phyloP scores from a whole-genome alignment of 2,797 vertebrate genomes.

The Heterohyrax brucei region DNA sequence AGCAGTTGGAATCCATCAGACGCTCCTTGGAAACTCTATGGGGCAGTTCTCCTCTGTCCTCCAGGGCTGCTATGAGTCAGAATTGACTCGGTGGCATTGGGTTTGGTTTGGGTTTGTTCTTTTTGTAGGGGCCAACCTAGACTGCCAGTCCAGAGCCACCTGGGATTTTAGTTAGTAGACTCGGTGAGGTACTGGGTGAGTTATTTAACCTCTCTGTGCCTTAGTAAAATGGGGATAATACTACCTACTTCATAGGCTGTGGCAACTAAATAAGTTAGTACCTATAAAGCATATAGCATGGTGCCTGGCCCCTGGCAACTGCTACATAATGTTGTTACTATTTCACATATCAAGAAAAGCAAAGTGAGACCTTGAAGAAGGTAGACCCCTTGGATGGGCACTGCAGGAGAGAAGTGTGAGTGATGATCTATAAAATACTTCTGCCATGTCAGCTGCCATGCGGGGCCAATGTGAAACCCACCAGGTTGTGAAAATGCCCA shows the following conservation, averaged over 20 bases:
- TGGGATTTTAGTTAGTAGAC: neutral
- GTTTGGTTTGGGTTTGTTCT: no score
- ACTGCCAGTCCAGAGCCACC: neutral
- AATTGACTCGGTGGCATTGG: no score
- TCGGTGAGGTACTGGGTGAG: neutral
- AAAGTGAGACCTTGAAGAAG: neutral
- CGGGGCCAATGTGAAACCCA: neutral
- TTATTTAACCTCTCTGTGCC: neutral
- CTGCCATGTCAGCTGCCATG: neutral
- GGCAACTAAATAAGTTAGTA: neutral
- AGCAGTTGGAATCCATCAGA: no score
- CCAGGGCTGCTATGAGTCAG: no score
- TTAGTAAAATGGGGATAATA: neutral
- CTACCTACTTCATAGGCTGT: neutral
- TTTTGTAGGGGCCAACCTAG: neutral
- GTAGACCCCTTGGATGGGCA: neutral
- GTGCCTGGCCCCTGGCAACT: neutral
- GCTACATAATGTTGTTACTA: neutral
- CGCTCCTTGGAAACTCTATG: no score
- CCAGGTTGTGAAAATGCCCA: neutral
- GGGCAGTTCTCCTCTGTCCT: no score
- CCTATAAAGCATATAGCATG: neutral
- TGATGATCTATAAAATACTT: neutral
- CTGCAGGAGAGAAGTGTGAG: neutral
- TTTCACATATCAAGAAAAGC: slow-evolving; percentile 17